Evolutionary conservation across 2,113 vertebrate species (phyloP), one percentile per base, ranked within the genome.

Genomic region (Ascaphus truei): DNA sequence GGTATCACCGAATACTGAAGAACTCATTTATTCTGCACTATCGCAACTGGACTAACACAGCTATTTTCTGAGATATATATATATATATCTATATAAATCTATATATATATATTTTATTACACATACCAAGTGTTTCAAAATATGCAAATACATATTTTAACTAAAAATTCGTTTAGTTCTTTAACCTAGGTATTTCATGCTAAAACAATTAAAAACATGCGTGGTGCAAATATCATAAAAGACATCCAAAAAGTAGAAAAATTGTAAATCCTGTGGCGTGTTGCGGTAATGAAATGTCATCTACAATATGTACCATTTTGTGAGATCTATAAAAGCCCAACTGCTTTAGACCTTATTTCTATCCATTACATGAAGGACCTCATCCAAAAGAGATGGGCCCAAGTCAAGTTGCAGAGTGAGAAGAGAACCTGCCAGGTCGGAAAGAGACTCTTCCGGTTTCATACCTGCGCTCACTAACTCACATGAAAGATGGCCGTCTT

Each of bases 351-450:
- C 83, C 77, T 92, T 92, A 72, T 90, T 90, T 83, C 92, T 94
- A 81, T 98, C 95, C 97, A 99, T 99, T 76, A 98, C 95, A 76
- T 98, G 94, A 64, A 99, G 92, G 58, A 99, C 95, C 43, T 99
- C 97, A 74, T 99, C 96, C 85, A 99, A 78, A 85, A 99, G 95
- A 48, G 97, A 99, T 72, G 97, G 97, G 47, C 97, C 97, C 56
- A 99, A 86, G 77, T 99, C 97, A 2, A 99, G 92, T 58, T 99
- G 92, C 16, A 99, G 89, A 2, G 97, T 98, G 45, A 98, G 90
- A 37, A 99, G 83, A 15, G 96, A 98, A 33, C 92, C 93, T 0
- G 91, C 86, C 68, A 96, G 89, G 72, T 96, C 93, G 34, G 89
- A 80, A 55, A 98, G 90, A 39, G 95, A 95, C 47, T 95, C 92